Evolutionary conservation across 2,888 invertebrate species (phyloP).

Genomic region (Agapostemon virescens): DNA sequence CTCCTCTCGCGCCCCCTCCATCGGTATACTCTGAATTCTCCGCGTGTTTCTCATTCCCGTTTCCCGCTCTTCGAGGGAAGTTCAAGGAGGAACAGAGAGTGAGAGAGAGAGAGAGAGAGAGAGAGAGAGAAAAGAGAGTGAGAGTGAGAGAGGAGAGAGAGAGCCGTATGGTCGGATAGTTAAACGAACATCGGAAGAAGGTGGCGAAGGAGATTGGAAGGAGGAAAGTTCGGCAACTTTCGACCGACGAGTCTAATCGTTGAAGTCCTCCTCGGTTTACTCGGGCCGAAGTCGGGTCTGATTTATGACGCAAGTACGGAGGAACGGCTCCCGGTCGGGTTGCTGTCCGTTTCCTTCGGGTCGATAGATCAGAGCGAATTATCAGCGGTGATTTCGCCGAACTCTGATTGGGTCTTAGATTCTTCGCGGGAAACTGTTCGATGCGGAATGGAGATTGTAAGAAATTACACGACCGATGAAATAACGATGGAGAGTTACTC

Average conservation of each 20-base stretch:
- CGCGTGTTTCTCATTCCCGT: constrained; percentile 11
- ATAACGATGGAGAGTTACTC: not conserved
- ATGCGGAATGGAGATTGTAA: not conserved
- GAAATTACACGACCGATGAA: constrained; percentile 1
- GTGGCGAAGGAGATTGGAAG: constrained; percentile 49
- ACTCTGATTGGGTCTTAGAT: constrained; percentile 22
- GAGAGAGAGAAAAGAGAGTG: not conserved
- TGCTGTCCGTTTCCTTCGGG: constrained; percentile 19
- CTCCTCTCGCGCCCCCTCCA: not conserved
- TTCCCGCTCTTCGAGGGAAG: constrained; percentile 32
- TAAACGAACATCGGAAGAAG: constrained; percentile 62
- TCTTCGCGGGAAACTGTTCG: not conserved
- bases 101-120: constrained; percentile 5
- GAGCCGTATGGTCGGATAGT: constrained; percentile 48
- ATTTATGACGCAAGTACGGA: constrained; percentile 57
- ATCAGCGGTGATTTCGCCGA: constrained; percentile 23
- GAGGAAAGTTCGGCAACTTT: constrained; percentile 64
- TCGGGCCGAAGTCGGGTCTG: constrained; percentile 48
- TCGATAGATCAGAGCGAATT: constrained; percentile 62
- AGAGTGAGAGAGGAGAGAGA: not conserved
- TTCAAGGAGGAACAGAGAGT: constrained; percentile 31
- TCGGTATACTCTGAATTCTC: not conserved
- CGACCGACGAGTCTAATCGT: constrained; percentile 65
- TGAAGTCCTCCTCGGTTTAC: constrained; percentile 56
- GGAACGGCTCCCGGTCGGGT: constrained; percentile 33